Evolutionary conservation across 2,113 vertebrate species (phyloP), one percentile per base, ranked within the genome.

Genomic region (Nicator chloris): DNA sequence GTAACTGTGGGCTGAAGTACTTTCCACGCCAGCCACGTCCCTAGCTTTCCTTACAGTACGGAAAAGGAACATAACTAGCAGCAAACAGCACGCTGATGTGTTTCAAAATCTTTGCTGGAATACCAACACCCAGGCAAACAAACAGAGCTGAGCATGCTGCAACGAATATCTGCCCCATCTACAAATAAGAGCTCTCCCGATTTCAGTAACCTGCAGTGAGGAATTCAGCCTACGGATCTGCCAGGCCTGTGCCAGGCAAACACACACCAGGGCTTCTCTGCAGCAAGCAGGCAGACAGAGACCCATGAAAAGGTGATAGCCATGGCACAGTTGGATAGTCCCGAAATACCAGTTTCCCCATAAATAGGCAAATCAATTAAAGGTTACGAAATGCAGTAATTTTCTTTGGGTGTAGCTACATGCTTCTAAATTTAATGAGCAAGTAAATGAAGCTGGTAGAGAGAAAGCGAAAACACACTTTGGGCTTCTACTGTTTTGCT

Each of bases 351-450:
- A 95, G 91, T 96, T 97, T 94, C 93, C 83, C 94, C 72, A 66
- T 95, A 96, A 95, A 96, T 90, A 92, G 44, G 76, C 64, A 96
- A 92, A 97, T 95, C 90, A 91, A 92, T 96, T 96, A 96, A 89
- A 68, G 85, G 85, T 97, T 96, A 92, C 59, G 94, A 97, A 97
- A 97, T 84, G 56, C 76, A 47, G 94, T 96, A 97, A 95, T 96
- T 96, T 93, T 95, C 82, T 93, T 44, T 92, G 89, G 96, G 96
- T 84, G 94, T 95, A 95, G 88, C 90, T 92, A 92, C 94, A 93
- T 94, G 93, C 92, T 96, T 97, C 75, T 77, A 90, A 77, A 83
- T 97, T 89, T 95, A 97, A 97, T 95, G 90, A 96, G 92, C 79
- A 91, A 86, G 89, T 72, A 94, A 95, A 91, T 86, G 80, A 88